Conservation (phyloP, 1,140 invertebrate genomes). For the Drosophila paulistorum region DNA sequence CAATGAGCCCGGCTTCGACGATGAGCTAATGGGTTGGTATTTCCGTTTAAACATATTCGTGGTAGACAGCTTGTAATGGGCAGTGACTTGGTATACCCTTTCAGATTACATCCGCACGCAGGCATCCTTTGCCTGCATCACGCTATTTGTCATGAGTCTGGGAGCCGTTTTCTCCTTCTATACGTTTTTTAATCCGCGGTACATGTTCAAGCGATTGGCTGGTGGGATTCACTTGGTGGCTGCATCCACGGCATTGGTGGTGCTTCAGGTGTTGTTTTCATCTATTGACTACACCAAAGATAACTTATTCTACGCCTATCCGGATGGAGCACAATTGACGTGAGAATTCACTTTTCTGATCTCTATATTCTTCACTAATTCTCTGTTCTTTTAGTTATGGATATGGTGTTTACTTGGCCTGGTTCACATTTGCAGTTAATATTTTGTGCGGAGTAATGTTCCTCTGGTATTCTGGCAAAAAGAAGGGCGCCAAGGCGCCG, state of each 20-base stretch:
- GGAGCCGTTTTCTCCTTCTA: slow-evolving; percentile 92
- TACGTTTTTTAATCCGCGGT: slow-evolving; percentile 92
- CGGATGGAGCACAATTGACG: slow-evolving; percentile 86
- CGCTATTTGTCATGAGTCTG: slow-evolving; percentile 91
- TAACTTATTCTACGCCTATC: slow-evolving; percentile 87
- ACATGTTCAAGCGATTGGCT: slow-evolving; percentile 94
- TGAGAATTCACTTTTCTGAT: slow-evolving; percentile 68
- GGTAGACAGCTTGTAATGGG: slow-evolving; percentile 48
- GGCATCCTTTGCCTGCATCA: slow-evolving; percentile 93
- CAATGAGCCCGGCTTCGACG: slow-evolving; percentile 84
- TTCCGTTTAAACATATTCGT: background rate
- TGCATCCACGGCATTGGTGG: slow-evolving; percentile 89
- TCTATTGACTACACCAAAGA: slow-evolving; percentile 89
- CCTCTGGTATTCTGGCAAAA: slow-evolving; percentile 91
- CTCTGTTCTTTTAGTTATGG: slow-evolving; percentile 84
- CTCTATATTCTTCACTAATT: no score
- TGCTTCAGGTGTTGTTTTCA: slow-evolving; percentile 91
- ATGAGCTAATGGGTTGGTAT: slow-evolving; percentile 85
- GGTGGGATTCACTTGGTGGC: slow-evolving; percentile 92
- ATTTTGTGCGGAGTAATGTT: slow-evolving; percentile 88
- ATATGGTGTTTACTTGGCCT: slow-evolving; percentile 91
- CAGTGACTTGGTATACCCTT: slow-evolving; percentile 80
- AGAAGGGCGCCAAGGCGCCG: slow-evolving; percentile 91
- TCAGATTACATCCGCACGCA: slow-evolving; percentile 92
- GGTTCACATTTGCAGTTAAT: slow-evolving; percentile 90